phyloP scores from a whole-genome alignment of 2,797 vertebrate genomes.

The Todus mexicanus region DNA sequence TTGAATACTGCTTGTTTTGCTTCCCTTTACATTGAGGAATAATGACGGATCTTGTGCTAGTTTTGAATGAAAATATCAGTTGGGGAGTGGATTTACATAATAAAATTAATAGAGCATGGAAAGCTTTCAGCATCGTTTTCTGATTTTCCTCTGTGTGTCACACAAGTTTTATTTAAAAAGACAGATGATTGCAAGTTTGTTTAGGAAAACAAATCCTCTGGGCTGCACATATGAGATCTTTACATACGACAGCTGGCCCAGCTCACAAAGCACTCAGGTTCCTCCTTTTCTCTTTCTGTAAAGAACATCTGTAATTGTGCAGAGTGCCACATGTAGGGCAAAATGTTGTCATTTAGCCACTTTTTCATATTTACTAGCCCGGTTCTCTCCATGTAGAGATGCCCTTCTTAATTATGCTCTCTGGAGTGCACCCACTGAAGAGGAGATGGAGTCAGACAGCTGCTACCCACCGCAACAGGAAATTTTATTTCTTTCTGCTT shows the following conservation, averaged over 20 bases:
- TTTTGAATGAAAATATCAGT: conserved; percentile 52
- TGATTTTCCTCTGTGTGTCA: conserved; percentile 33
- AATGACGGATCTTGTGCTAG: neutral
- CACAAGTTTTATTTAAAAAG: conserved; percentile 45
- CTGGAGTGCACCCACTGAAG: neutral
- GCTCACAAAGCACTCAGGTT: neutral
- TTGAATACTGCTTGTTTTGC: conserved; percentile 41
- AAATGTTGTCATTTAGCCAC: neutral
- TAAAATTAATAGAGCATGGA: conserved; percentile 60
- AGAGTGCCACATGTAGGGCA: neutral
- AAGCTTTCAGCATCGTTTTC: conserved; percentile 34
- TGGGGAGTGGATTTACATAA: conserved; percentile 53
- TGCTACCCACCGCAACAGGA: neutral
- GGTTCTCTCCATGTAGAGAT: neutral
- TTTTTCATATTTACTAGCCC: neutral
- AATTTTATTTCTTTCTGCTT: neutral
- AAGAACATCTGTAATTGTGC: neutral
- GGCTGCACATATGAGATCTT: neutral
- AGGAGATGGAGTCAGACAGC: neutral
- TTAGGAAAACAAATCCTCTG: conserved; percentile 46
- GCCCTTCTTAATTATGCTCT: neutral
- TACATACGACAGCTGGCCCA: neutral
- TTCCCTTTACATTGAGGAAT: neutral
- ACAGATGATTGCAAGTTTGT: conserved; percentile 44
- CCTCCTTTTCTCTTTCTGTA: neutral